Conservation (phyloP, 2,797 vertebrate species). For the Oceanodroma leucorhoa region DNA sequence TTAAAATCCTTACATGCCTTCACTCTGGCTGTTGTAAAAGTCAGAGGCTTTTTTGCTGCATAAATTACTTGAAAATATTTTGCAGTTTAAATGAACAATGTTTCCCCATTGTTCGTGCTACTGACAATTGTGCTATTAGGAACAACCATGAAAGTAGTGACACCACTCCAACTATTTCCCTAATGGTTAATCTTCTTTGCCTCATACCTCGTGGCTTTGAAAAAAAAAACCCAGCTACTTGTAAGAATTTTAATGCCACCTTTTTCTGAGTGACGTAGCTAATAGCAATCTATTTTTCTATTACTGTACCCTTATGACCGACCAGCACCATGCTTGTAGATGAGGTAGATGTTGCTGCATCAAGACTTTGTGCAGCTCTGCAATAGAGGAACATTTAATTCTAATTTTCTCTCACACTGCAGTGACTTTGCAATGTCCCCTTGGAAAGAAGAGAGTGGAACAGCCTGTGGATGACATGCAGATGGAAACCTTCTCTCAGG, state of each 20-base stretch:
- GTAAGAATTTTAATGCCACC: not conserved
- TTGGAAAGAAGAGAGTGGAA: not conserved
- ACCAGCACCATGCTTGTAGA: not conserved
- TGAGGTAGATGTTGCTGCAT: not conserved
- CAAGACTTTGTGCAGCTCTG: not conserved
- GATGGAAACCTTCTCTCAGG: not conserved
- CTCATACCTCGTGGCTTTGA: not conserved
- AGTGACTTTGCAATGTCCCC: not conserved
- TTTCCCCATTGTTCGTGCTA: not conserved
- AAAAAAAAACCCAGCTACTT: not conserved
- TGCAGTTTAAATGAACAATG: slow-evolving; percentile 18
- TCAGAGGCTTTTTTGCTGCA: not conserved
- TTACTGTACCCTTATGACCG: not conserved
- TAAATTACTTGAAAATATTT: slow-evolving; percentile 41
- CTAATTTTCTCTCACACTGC: not conserved
- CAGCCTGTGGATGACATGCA: not conserved
- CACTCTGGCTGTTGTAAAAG: not conserved
- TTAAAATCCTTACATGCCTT: slow-evolving; percentile 19
- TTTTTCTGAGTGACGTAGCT: not conserved
- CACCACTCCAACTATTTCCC: not conserved
- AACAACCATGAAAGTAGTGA: not conserved
- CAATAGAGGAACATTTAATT: not conserved
- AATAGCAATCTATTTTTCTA: not conserved
- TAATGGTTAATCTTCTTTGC: not conserved
- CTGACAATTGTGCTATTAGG: not conserved